Base-by-base conservation (phyloP, 2,113 vertebrate genomes). In the Columba livia region DNA sequence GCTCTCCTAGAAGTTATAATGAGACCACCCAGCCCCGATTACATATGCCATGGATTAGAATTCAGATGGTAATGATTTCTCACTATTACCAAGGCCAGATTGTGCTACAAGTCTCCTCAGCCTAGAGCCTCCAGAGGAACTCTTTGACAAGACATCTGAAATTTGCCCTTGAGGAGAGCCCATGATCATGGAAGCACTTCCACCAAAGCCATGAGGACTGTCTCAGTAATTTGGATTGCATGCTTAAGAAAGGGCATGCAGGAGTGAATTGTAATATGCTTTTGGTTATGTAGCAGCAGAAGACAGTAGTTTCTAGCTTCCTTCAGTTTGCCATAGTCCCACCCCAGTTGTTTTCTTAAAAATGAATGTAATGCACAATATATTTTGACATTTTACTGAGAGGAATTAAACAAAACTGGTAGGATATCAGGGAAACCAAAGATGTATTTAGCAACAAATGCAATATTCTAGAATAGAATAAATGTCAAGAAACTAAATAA, bases 41-140 rank as follows among this genome's bases (percentile, higher is more conserved):
- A 92, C 95, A 96, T 95, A 96, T 88, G 95, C 95, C 93, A 90
- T 9, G 57, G 92, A 96, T 97, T 96, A 96, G 42, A 80, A 94
- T 90, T 96, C 95, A 97, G 92, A 95, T 97, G 96, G 94, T 95
- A 92, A 87, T 81, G 88, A 97, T 97, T 96, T 96, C 65, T 92
- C 53, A 48, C 83, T 96, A n/a, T 92, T 97, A 84, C 69, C 44
- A 77, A 77, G 72, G 88, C 88, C 92, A 94, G 88, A 96, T 74
- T 5, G 4, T 80, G 69, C 65, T 88, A 53, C 1, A 15, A 90
- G 77, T 67, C 61, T 95, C 36, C 77, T 75, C 53, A 51, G 70
- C 82, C 65, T 67, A 48, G 21, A 85, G 64, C 40, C 88, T 88
- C 56, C 29, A 61, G 44, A 90, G 54, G 72, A 94, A 80, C 56